Conservation (phyloP, 2,888 invertebrate species). For the Clostera curtula region DNA sequence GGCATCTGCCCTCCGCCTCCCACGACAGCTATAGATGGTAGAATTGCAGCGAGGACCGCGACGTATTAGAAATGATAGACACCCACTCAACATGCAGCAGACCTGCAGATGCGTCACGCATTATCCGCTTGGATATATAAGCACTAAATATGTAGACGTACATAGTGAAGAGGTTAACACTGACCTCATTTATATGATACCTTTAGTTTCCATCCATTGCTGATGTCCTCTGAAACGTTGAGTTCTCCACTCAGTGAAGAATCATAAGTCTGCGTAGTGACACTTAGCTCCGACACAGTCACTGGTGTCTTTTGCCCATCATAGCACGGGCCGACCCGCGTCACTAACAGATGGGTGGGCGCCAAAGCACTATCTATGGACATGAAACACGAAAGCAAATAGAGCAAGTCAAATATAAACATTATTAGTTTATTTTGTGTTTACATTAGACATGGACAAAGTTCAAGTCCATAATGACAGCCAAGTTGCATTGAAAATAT, state of each 20-base stretch:
- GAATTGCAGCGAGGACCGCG: too few species aligned
- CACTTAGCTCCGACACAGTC: conserved; percentile 31
- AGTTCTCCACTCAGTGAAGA: conserved; percentile 33
- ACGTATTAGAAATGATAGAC: too few species aligned
- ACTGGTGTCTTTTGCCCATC: conserved; percentile 11
- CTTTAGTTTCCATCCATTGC: conserved; percentile 41
- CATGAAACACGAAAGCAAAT: conserved; percentile 2
- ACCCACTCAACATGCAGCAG: too few species aligned
- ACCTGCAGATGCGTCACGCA: too few species aligned
- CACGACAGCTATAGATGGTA: too few species aligned
- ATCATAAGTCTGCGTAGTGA: conserved; percentile 30
- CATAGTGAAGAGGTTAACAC: not conserved
- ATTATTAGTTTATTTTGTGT: too few species aligned
- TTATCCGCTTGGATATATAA: too few species aligned
- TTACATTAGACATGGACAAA: too few species aligned
- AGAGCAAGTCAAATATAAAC: conserved; percentile 5
- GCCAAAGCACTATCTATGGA: conserved; percentile 11
- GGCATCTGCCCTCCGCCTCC: too few species aligned
- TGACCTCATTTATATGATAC: conserved; percentile 24
- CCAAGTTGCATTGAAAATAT: too few species aligned
- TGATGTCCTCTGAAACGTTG: conserved; percentile 33
- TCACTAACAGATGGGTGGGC: conserved; percentile 36
- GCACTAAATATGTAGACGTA: not conserved
- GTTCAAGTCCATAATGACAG: too few species aligned
- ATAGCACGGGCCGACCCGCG: conserved; percentile 34